phyloP scores from a whole-genome alignment of 2,888 invertebrate species.

The Campoplex nolae region DNA sequence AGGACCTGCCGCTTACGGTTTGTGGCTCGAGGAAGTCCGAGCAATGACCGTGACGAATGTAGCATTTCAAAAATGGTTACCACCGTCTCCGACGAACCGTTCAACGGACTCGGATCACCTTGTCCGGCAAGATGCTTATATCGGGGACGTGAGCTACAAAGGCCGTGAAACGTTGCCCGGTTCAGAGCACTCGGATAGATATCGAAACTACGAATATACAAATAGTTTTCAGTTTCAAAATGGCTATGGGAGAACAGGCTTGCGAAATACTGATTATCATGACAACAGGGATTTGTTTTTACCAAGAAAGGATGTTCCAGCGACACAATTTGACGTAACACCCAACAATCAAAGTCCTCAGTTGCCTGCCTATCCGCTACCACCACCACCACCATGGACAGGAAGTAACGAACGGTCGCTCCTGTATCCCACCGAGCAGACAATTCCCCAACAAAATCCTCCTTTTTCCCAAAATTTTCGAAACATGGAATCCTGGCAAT shows the following conservation, averaged over 20 bases:
- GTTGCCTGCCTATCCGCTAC: background rate
- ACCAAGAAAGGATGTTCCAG: slow-evolving; percentile 20
- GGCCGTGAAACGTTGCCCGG: background rate
- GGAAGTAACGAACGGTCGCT: slow-evolving; percentile 28
- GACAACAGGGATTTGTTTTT: slow-evolving; percentile 19
- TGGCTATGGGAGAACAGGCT: background rate
- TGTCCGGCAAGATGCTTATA: background rate
- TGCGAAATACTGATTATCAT: slow-evolving; percentile 5
- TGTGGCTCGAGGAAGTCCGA: slow-evolving; percentile 74
- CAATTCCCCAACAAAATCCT: slow-evolving; percentile 4
- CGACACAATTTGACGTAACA: background rate
- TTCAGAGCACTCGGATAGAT: background rate
- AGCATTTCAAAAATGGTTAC: slow-evolving; percentile 74
- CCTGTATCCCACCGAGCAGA: slow-evolving; percentile 10
- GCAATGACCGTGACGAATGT: slow-evolving; percentile 67
- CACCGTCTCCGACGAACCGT: slow-evolving; percentile 39
- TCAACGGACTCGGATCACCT: slow-evolving; percentile 48
- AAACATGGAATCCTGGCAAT: slow-evolving; percentile 26
- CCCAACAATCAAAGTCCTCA: background rate
- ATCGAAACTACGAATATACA: slow-evolving; percentile 23
- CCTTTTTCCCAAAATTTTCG: slow-evolving; percentile 27
- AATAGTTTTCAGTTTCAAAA: slow-evolving; percentile 19
- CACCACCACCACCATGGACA: background rate
- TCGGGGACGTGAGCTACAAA: background rate
- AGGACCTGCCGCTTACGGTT: slow-evolving; percentile 70